Base-by-base conservation (phyloP, 1,140 invertebrate genomes). In the Maniola jurtina region DNA sequence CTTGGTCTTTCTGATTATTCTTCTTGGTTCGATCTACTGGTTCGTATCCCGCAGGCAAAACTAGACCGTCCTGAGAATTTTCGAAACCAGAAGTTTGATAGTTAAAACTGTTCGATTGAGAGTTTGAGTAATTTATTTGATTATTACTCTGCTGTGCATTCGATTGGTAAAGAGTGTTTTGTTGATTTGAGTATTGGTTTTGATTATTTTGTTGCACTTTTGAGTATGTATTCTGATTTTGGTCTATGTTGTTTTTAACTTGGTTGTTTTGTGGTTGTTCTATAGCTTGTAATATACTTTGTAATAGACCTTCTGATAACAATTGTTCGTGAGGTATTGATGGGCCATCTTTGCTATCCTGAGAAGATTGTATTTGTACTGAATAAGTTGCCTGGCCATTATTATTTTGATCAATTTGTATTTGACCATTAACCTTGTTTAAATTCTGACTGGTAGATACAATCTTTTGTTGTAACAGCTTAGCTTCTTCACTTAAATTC, bases 301-400 rank as follows among this genome's bases (percentile, higher is more conserved):
- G 95, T 6, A 97, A 81, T 0, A 97, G 88, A 7, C 94, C 95
- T 77, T 96, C 93, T 0, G 95, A 96, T 9, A 97, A 79, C 1
- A 96, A 92, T 75, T 96, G 94, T 16, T 95, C 94, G 70, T 96
- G 95, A 10, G 93, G 91, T 36, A 93, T 89, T 0, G 84, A 76
- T 6, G 78, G 91, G 14, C 75, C 45, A 13, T 70, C 92, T 15
- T 89, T 92, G n/a, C 66, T 77, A 25, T 76, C 83, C 40, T 92
- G 89, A 0, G 93, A 91, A 3, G 93, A 86, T 71, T 95, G 95
- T 56, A 96, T 96, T 83, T 96, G 95, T 8, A 96, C 81, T 0
- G 94, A 94, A 71, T 96, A 96, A 16, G 92, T 92, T 5, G 93
- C 94, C 8, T 92, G 90, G 2, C 93, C 92, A 1, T 93, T 76